Percentiles rank a stretch among this genome's conserved stretches.
phyloP scores from a whole-genome alignment of 2,888 invertebrate species.

The Dicroscelio sp. region DNA sequence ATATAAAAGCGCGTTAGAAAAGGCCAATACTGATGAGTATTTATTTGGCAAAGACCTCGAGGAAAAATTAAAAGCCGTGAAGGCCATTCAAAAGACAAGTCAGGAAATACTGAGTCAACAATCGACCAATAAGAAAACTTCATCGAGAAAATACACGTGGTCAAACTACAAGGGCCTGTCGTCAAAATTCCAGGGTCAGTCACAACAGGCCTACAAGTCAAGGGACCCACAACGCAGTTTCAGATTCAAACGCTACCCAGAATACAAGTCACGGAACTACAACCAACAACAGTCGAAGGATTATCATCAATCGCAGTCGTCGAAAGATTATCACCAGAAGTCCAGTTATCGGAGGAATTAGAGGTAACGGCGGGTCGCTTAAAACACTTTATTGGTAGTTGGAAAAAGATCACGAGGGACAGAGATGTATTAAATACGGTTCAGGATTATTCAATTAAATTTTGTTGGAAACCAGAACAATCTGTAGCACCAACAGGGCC shows the following conservation, averaged over 20 bases:
- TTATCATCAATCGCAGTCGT: no score
- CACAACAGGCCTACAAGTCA: neutral
- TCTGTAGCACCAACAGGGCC: neutral
- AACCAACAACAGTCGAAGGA: neutral
- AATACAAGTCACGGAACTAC: neutral
- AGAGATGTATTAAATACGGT: neutral
- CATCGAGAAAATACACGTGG: neutral
- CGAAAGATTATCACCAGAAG: neutral
- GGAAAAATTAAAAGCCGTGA: neutral
- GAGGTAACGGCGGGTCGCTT: neutral
- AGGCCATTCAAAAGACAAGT: neutral
- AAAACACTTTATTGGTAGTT: neutral
- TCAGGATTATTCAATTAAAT: neutral
- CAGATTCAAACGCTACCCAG: neutral
- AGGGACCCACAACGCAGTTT: neutral
- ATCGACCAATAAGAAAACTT: neutral
- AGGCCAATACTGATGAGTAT: neutral
- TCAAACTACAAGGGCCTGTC: neutral
- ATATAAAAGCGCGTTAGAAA: neutral
- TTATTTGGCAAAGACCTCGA: constrained; percentile 7
- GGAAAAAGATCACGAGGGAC: neutral
- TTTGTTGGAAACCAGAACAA: neutral
- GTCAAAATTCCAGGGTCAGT: neutral
- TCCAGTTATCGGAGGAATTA: neutral
- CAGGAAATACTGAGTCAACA: neutral